Percentiles rank a stretch among this genome's conserved stretches.
Conservation (phyloP, 2,888 invertebrate genomes). For the Calameuta filiformis region DNA sequence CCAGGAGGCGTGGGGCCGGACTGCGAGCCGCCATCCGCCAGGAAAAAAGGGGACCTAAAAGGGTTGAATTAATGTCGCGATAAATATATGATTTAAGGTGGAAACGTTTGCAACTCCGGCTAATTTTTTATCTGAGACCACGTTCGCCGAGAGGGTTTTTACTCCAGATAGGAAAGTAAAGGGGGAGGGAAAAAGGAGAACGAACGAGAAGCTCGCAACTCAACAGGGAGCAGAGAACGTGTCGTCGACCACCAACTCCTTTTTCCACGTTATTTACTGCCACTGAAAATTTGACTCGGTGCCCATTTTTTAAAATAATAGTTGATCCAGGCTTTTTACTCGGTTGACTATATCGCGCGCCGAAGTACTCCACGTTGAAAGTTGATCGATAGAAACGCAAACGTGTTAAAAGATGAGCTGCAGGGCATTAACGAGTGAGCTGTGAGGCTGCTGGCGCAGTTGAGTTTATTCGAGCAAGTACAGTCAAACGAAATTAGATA, state of each 20-base stretch:
- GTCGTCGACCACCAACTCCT: conserved; percentile 43
- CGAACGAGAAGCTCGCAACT: conserved; percentile 5
- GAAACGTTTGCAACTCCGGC: conserved; percentile 64
- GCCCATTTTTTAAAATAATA: conserved; percentile 52
- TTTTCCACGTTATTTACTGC: conserved; percentile 61
- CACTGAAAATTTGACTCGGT: conserved; percentile 59
- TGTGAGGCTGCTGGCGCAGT: too few relatives aligned
- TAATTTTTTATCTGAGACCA: conserved; percentile 66
- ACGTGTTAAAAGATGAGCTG: too few relatives aligned
- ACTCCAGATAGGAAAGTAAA: conserved; percentile 41
- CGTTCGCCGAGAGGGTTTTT: conserved; percentile 47
- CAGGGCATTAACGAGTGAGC: too few relatives aligned
- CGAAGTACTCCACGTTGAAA: too few relatives aligned
- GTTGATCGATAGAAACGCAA: too few relatives aligned
- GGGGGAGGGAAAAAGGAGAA: neutral
- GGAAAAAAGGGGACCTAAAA: conserved; percentile 62
- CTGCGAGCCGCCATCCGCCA: conserved; percentile 25
- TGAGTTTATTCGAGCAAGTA: too few relatives aligned
- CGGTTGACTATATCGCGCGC: too few relatives aligned
- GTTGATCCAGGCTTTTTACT: conserved; percentile 33
- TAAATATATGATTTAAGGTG: conserved; percentile 67
- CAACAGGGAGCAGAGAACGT: conserved; percentile 22
- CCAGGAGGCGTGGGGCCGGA: conserved; percentile 23
- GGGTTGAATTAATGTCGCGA: conserved; percentile 68
- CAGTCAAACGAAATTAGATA: too few relatives aligned